These are phyloP conservation scores for Rhodeus uyekii DNA, from an alignment of 2,797 vertebrate genomes.

Conservation along the genomic window DNA sequence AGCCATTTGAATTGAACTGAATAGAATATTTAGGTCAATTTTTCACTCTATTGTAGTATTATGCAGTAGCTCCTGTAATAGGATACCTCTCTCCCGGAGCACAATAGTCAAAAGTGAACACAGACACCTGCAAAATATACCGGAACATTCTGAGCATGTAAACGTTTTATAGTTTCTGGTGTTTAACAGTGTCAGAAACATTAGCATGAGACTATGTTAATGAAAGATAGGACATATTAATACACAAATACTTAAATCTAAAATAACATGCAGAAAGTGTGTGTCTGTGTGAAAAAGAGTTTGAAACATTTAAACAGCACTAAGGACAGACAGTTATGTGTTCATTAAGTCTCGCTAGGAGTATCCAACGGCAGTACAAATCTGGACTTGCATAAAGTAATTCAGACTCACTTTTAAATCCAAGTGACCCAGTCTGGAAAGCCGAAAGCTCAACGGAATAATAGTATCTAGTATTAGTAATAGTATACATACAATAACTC, in stretches of 20 bases:
- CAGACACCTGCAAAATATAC: not conserved
- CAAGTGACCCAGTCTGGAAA: not conserved
- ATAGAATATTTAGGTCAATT: not conserved
- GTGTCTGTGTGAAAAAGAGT: not conserved
- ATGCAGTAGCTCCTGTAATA: not conserved
- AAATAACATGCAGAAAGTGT: not conserved
- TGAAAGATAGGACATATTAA: not conserved
- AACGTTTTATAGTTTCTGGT: not conserved
- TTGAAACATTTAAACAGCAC: conserved; percentile 33
- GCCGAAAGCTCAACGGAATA: not conserved
- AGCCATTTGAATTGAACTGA: not conserved
- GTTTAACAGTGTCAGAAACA: not conserved
- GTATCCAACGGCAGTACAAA: not conserved
- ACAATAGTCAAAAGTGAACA: not conserved
- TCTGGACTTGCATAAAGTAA: not conserved
- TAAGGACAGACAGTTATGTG: conserved; percentile 13
- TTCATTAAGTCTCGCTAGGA: not conserved
- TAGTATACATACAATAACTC: not conserved
- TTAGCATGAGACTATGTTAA: not conserved
- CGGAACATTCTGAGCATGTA: not conserved
- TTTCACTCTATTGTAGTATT: not conserved
- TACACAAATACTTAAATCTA: not conserved
- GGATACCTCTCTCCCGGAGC: not conserved
- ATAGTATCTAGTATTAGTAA: not conserved
- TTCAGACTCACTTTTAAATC: not conserved